Conservation (phyloP, 2,797 vertebrate genomes). For the Sebastes melanostomus region DNA sequence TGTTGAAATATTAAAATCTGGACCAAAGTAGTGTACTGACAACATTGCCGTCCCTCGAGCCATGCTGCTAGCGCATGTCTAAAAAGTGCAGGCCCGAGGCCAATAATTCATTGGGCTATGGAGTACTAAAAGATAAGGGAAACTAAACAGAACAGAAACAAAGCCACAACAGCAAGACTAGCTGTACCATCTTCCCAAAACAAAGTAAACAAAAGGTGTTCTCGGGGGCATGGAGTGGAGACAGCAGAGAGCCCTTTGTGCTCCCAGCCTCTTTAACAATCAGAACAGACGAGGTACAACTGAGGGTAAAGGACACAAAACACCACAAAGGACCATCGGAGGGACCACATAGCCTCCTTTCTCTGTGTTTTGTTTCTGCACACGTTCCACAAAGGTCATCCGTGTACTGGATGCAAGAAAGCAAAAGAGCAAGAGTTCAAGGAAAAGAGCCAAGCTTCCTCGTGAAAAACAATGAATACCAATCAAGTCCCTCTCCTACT, state of each 20-base stretch:
- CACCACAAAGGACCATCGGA: neutral
- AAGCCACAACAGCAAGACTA: neutral
- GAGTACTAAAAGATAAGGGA: neutral
- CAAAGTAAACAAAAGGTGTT: neutral
- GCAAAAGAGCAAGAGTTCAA: slow-evolving; percentile 14
- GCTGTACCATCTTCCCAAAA: neutral
- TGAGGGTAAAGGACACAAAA: slow-evolving; percentile 9
- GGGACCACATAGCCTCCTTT: neutral
- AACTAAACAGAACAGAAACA: neutral
- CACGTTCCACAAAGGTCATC: slow-evolving; percentile 17
- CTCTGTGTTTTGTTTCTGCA: slow-evolving; percentile 6
- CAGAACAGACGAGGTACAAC: neutral
- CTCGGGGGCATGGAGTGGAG: neutral
- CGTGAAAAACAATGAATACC: slow-evolving; percentile 15
- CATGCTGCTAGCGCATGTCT: neutral
- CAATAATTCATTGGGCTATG: neutral
- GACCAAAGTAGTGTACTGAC: neutral
- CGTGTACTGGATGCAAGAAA: slow-evolving; percentile 10
- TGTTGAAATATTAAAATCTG: neutral
- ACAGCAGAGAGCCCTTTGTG: neutral
- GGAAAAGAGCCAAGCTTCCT: neutral
- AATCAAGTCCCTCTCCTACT: neutral
- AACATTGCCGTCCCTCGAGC: neutral
- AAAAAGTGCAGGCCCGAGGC: neutral
- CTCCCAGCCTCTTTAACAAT: neutral